Evolutionary conservation across 2,888 invertebrate species (phyloP).

Genomic region (Busseola fusca): DNA sequence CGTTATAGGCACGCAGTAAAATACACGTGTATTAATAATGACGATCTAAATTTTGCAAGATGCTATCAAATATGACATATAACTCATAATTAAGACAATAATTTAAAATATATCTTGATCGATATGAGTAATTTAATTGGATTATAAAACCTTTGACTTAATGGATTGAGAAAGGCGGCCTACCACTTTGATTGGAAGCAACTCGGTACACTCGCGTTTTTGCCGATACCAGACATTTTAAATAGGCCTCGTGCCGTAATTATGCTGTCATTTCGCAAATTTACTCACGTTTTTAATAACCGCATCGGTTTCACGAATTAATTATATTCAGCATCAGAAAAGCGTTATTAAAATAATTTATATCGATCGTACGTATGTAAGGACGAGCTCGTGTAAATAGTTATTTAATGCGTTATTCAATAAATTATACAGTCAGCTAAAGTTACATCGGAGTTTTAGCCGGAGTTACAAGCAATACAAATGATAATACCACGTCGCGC

Average conservation of each 20-base stretch:
- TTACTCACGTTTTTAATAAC: constrained; percentile 80
- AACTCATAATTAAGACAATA: constrained; percentile 73
- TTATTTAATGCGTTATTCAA: constrained; percentile 69
- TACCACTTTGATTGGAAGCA: constrained; percentile 65
- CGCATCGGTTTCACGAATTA: constrained; percentile 74
- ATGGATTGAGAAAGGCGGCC: constrained; percentile 72
- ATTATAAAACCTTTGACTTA: constrained; percentile 74
- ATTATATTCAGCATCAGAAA: constrained; percentile 67
- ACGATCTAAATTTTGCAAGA: constrained; percentile 49
- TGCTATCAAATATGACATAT: constrained; percentile 68
- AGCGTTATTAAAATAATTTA: constrained; percentile 66
- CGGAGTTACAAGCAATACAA: constrained; percentile 75
- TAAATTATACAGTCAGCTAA: constrained; percentile 72
- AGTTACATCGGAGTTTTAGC: constrained; percentile 71
- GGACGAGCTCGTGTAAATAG: constrained; percentile 59
- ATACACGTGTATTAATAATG: constrained; percentile 41
- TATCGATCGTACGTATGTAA: constrained; percentile 53
- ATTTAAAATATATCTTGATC: constrained; percentile 71
- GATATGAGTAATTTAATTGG: constrained; percentile 76
- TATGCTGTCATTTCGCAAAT: constrained; percentile 79
- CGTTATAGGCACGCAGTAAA: constrained; percentile 16
- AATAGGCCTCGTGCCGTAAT: constrained; percentile 72
- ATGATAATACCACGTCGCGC: constrained; percentile 76
- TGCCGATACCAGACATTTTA: constrained; percentile 72
- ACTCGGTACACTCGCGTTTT: constrained; percentile 66